These are phyloP conservation scores for Lochmaea crataegi DNA, from an alignment of 2,888 invertebrate species.

Conservation along the genomic window DNA sequence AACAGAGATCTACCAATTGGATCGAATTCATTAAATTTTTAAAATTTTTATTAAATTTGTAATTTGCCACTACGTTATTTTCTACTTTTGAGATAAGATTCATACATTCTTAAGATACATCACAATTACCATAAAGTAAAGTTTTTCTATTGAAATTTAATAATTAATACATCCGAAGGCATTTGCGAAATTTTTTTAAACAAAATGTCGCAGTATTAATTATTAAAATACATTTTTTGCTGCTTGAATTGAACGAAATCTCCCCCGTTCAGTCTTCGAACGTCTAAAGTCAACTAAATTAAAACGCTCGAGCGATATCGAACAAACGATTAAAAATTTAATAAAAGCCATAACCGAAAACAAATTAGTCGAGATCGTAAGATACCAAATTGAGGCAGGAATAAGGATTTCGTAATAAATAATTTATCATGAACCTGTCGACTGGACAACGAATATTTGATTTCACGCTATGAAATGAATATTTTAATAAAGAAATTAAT, in stretches of 20 bases:
- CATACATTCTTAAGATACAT: too few relatives aligned
- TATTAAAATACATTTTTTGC: too few relatives aligned
- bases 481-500: neutral
- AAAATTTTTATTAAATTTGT: too few relatives aligned
- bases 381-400: conserved; percentile 11
- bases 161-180: too few relatives aligned
- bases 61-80: too few relatives aligned
- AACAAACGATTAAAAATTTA: conserved; percentile 16
- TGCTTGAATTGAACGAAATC: too few relatives aligned
- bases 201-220: neutral
- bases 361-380: conserved; percentile 20
- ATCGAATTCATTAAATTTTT: too few relatives aligned
- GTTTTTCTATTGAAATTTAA: too few relatives aligned
- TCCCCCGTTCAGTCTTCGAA: neutral
- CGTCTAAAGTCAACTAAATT: neutral
- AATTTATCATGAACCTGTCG: conserved; percentile 28
- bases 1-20: too few relatives aligned
- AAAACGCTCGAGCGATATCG: neutral
- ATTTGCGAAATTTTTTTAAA: neutral
- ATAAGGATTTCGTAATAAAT: conserved; percentile 26
- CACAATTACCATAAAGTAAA: too few relatives aligned
- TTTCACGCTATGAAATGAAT: conserved; percentile 26
- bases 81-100: too few relatives aligned
- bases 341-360: conserved; percentile 21
- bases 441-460: conserved; percentile 8